Base-by-base conservation (phyloP, 2,113 vertebrate genomes). In the Zosterops borbonicus region DNA sequence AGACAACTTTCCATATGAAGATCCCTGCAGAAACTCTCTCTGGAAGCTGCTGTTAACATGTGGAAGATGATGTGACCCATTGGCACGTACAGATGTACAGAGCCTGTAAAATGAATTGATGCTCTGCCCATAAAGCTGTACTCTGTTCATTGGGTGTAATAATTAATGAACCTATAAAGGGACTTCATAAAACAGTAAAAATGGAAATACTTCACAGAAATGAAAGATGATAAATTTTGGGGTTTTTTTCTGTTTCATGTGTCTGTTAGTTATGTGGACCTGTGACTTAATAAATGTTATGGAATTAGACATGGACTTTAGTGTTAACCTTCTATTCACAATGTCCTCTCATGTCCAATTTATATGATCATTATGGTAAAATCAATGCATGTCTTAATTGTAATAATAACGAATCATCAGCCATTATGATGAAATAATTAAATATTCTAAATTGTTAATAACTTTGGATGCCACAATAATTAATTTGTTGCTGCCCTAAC, bases 151-250 rank as follows among this genome's bases (percentile, higher is more conserved):
- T 79, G 0, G 2, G 9, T 65, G 31, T 25, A 81, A 58, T 39
- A 85, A 88, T 68, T 86, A 33, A 75, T 82, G 60, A 90, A 52
- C 53, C 81, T 78, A 28, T 74, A 42, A 90, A 95, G 73, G 47
- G 39, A 89, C 71, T 91, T 94, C 44, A 94, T 86, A 92, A 80
- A 92, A 20, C 76, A 78, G n/a, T 68, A 68, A 78, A 88, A 94
- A 81, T 78, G 64, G 60, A 89, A 92, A 91, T 81, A 59, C 35
- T 92, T 67, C 35, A 52, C 47, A 68, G 83, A 71, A 92, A 90
- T 19, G 78, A n/a, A 83, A 73, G 76, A 55, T 2, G 5, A 29
- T 56, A 77, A 2, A 7, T 41, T 96, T 87, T 89, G 76, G 52
- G 76, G 49, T 82, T 94, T 83, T 60, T 64, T 75, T 90, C 76